A percentile compares a stretch with the other conserved stretches of the same genome.
Evolutionary conservation across 2,797 vertebrate genomes (phyloP).

Genomic region (Micrastur ruficollis): DNA sequence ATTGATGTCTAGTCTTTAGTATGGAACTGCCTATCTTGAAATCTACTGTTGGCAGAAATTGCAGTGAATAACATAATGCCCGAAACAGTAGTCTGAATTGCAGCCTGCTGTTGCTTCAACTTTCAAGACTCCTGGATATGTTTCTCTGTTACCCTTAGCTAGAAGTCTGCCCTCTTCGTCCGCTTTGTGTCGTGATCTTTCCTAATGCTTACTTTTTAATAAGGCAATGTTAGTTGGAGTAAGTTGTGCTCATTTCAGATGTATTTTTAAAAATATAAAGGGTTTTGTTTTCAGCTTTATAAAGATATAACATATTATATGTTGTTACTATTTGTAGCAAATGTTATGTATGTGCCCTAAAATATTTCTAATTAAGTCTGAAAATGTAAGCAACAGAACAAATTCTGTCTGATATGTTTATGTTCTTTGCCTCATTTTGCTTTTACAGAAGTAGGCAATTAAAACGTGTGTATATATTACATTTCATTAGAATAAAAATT

Average conservation of each 20-base stretch:
- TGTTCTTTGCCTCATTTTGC: background rate
- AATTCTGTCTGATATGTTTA: background rate
- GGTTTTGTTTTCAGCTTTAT: background rate
- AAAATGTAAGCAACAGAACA: background rate
- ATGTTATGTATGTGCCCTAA: background rate
- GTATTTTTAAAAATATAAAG: background rate
- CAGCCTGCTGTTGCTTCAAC: background rate
- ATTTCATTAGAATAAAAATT: background rate
- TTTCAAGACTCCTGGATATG: background rate
- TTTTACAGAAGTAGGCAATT: background rate
- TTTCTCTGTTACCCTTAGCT: background rate
- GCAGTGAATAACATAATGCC: background rate
- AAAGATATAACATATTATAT: background rate
- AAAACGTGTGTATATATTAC: background rate
- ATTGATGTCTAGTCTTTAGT: background rate
- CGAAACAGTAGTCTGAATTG: background rate
- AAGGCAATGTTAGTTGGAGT: background rate
- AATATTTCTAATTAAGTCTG: background rate
- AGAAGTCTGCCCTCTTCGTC: background rate
- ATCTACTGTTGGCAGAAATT: background rate
- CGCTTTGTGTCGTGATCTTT: background rate
- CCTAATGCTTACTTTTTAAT: background rate
- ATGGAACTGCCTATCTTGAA: background rate
- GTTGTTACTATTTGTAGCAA: background rate
- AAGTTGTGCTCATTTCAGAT: constrained; percentile 4